Evolutionary conservation across 1,140 invertebrate species (phyloP).

Genomic region (Cylas formicarius): DNA sequence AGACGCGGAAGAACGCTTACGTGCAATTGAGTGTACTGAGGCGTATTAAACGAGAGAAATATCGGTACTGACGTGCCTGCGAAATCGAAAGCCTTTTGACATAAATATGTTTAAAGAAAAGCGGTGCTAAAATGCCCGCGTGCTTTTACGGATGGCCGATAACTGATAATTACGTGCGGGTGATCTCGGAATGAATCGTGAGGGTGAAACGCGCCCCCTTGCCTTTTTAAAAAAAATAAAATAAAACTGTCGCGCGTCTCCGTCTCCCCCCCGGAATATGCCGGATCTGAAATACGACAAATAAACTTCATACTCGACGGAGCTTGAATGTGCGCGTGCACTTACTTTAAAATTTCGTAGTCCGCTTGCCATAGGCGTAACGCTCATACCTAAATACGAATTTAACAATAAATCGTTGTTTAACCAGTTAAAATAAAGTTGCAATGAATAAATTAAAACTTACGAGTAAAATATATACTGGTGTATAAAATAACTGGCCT

Average conservation of each 20-base stretch:
- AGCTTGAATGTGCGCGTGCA: constrained; percentile 33
- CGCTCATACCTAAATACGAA: background rate
- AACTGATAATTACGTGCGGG: constrained; percentile 43
- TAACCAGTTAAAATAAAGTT: no score
- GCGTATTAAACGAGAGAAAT: constrained; percentile 17
- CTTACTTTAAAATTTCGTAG: constrained; percentile 36
- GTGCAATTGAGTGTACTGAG: constrained; percentile 30
- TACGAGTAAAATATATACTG: no score
- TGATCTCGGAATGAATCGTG: constrained; percentile 38
- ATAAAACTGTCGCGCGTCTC: constrained; percentile 39
- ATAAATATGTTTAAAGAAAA: constrained; percentile 35
- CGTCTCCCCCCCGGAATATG: constrained; percentile 34
- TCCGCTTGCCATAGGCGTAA: constrained; percentile 25
- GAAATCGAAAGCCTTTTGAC: constrained; percentile 29
- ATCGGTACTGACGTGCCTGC: constrained; percentile 19
- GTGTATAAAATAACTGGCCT: no score
- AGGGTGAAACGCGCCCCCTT: constrained; percentile 22
- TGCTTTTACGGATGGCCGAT: constrained; percentile 36
- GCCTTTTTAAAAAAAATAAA: constrained; percentile 39
- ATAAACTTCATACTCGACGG: constrained; percentile 41
- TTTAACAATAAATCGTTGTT: constrained; percentile 4
- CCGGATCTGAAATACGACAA: constrained; percentile 35
- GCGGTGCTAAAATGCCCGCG: constrained; percentile 37
- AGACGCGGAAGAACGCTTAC: no score
- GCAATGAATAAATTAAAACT: no score